Evolutionary conservation across 2,888 invertebrate species (phyloP), one percentile per base, ranked within the genome.

Genomic region (Phoenoteleia sp.): DNA sequence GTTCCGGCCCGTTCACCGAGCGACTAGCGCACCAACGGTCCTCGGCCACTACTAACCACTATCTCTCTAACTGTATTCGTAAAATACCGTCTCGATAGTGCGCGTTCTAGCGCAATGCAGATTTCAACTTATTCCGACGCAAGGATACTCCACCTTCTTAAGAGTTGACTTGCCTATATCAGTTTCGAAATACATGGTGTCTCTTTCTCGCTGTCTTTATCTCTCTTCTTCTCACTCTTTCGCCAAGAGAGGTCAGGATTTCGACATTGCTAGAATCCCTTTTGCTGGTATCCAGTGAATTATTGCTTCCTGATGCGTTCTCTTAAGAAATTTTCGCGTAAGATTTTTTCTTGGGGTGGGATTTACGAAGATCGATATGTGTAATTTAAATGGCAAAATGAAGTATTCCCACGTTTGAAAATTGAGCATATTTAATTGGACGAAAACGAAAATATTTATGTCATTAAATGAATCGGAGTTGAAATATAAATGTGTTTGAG

Each of bases 51-150:
- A 74, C 76, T 79, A 71, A 74, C 85, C 79, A 79, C 85, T 85
- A 85, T 82, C 90, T 85, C 74, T 87, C 86, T 91, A 92, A 92
- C 92, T 91, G 91, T 91, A 91, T 90, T 88, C 86, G 89, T 87
- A 89, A 91, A 91, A 92, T 91, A 90, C 88, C 85, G 89, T 80
- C 88, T 88, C 88, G 84, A 88, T 86, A 85, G 84, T 66, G 67
- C 81, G 64, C 72, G 80, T 62, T 71, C 75, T 62, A 77, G 76
- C 77, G 71, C 72, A 82, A 88, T 87, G 87, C 87, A 87, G 87
- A 87, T 87, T 87, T 86, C 74, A 86, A 80, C 62, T 83, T 84
- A 84, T 86, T 81, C 82, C 80, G 69, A 74, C 80, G 82, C 82
- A 77, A 81, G 80, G 82, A 85, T 83, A 77, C 81, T 85, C 82